These are phyloP conservation scores for Sisor rabdophorus DNA, from an alignment of 2,113 vertebrate genomes.

Conservation along the genomic window DNA sequence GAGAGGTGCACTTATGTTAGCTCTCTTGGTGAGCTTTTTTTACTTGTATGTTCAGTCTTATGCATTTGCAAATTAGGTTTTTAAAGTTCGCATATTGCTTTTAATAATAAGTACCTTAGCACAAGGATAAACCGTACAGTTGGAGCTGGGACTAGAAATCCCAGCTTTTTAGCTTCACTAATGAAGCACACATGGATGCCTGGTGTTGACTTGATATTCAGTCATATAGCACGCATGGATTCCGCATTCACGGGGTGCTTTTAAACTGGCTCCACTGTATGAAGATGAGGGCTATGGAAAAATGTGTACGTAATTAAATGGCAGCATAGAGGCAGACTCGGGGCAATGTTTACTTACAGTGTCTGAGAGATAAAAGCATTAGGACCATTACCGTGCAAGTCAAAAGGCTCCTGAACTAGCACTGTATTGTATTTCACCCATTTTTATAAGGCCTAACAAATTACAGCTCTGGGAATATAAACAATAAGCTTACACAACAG, in stretches of 20 bases:
- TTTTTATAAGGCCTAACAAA: conserved; percentile 55
- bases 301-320: conserved; percentile 48
- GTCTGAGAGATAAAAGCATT: conserved; percentile 59
- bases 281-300: conserved; percentile 51
- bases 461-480: conserved; percentile 55
- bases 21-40: too few relatives aligned
- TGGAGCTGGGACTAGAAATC: not conserved
- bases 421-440: conserved; percentile 50
- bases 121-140: not conserved
- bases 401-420: conserved; percentile 48
- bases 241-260: conserved; percentile 17
- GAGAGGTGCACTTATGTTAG: conserved; percentile 48
- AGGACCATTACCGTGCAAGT: conserved; percentile 51
- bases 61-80: too few relatives aligned
- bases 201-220: not conserved
- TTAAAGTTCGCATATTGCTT: not conserved
- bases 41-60: too few relatives aligned
- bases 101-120: not conserved
- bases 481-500: conserved; percentile 46
- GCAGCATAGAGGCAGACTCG: conserved; percentile 43
- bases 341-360: conserved; percentile 48
- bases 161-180: conserved; percentile 1
- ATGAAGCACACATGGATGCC: conserved; percentile 3
- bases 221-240: conserved; percentile 7
- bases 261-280: conserved; percentile 40